A percentile compares a stretch with the other conserved stretches of the same genome.
These are phyloP conservation scores for Asbolus verrucosus DNA, from an alignment of 1,140 invertebrate genomes.

Conservation along the genomic window DNA sequence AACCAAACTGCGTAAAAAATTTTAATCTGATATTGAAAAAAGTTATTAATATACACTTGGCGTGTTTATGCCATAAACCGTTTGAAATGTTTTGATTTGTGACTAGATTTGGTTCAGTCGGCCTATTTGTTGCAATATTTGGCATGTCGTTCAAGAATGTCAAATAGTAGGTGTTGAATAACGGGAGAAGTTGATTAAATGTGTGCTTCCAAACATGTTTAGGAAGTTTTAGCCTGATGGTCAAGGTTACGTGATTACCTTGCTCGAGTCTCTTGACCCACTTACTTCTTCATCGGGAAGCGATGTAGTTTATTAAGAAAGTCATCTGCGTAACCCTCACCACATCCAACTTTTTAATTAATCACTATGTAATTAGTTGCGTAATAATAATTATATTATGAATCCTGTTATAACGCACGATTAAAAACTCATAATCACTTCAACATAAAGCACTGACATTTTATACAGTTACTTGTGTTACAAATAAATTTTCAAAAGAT, in stretches of 20 bases:
- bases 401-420: not conserved
- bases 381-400: not conserved
- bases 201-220: slow-evolving; percentile 40
- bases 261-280: slow-evolving; percentile 40
- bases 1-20: too few relatives aligned
- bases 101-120: not conserved
- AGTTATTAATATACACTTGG: too few relatives aligned
- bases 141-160: slow-evolving; percentile 14
- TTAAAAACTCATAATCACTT: too few relatives aligned
- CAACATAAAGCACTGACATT: not conserved
- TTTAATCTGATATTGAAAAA: too few relatives aligned
- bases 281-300: slow-evolving; percentile 34
- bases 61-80: too few relatives aligned
- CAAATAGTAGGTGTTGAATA: slow-evolving; percentile 25
- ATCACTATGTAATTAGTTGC: slow-evolving; percentile 3
- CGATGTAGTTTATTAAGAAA: slow-evolving; percentile 19
- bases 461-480: slow-evolving; percentile 9
- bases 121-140: slow-evolving; percentile 7
- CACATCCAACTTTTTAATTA: slow-evolving; percentile 5
- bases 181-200: slow-evolving; percentile 29
- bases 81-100: not conserved
- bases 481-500: slow-evolving; percentile 11
- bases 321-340: not conserved
- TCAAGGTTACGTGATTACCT: slow-evolving; percentile 42
- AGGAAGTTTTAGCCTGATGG: slow-evolving; percentile 39